These are phyloP conservation scores for Dufourea novaeangliae DNA, from an alignment of 1,140 invertebrate genomes.

Conservation along the genomic window DNA sequence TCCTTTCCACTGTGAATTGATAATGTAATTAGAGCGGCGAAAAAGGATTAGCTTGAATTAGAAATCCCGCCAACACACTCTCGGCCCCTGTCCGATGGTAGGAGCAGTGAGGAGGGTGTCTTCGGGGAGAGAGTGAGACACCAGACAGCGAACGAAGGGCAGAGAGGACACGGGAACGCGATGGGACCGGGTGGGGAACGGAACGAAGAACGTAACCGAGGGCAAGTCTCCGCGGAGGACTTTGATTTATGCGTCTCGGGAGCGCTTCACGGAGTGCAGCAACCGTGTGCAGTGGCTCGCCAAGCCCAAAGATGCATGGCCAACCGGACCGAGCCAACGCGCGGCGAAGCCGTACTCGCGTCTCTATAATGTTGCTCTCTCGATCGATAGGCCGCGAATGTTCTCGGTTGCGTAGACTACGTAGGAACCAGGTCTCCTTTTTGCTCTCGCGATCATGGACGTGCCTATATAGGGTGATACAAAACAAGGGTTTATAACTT, in stretches of 20 bases:
- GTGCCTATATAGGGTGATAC: too few relatives aligned
- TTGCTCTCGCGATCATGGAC: too few relatives aligned
- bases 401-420: too few relatives aligned
- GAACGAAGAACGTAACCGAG: constrained; percentile 63
- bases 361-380: constrained; percentile 60
- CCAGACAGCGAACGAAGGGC: background rate
- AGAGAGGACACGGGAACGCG: background rate
- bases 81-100: constrained; percentile 13
- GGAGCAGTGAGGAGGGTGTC: background rate
- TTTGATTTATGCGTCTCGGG: constrained; percentile 78
- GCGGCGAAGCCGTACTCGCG: constrained; percentile 55
- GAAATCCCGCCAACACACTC: constrained; percentile 68
- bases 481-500: too few relatives aligned
- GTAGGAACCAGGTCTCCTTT: too few relatives aligned
- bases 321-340: constrained; percentile 52
- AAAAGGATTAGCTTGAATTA: constrained; percentile 77
- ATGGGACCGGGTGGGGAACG: constrained; percentile 9
- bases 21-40: constrained; percentile 74
- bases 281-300: constrained; percentile 59
- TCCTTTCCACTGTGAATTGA: constrained; percentile 69
- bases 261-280: constrained; percentile 72
- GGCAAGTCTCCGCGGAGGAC: constrained; percentile 73
- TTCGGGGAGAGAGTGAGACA: constrained; percentile 21
- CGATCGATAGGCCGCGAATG: constrained; percentile 57
- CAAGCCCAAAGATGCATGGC: constrained; percentile 66